Evolutionary conservation across 2,113 vertebrate species (phyloP), one percentile per base, ranked within the genome.

Genomic region (Notothenia rossii): DNA sequence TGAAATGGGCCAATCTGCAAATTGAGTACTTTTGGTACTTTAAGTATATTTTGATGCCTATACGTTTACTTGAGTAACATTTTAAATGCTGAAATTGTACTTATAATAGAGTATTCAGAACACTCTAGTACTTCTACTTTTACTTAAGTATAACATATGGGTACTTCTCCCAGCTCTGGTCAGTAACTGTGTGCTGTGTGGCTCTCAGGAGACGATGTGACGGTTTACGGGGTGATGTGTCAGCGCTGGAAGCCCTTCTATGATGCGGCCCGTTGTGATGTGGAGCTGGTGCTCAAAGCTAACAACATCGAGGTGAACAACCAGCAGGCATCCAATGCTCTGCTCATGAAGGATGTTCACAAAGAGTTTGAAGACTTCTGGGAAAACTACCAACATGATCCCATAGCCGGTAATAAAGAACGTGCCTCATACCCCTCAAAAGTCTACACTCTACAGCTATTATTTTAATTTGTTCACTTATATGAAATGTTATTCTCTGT

Each of bases 271-370:
- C 95, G 95, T 68, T 99, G 98, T 85, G 95, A 98, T 40, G 91
- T 98, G 84, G 98, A 99, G 89, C 95, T 99, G 69, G 97, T 97
- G 51, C 89, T 99, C 69, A 97, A 97, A 91, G 97, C 97, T 15
- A 99, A 99, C 92, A 96, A 97, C 3, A 72, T 99, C 20, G 97
- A 98, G 88, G 96, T 99, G 15, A 98, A 98, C 86, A 99, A 99
- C 65, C 97, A 98, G 65, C 96, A 97, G 77, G 90, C 95, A 22
- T 85, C 92, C 3, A 94, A 95, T 3, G 77, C 95, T 22, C 70
- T 95, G 43, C 91, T 96, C 69, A 93, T 96, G 74, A 97, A 96
- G 73, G 97, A 99, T 3, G 86, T 95, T 63, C 96, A 95, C 77
- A 97, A 96, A 72, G 98, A 99, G 77, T 97, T 97, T 91, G 91